phyloP scores from a whole-genome alignment of 2,797 vertebrate species.

The Coracias cyanogaster region DNA sequence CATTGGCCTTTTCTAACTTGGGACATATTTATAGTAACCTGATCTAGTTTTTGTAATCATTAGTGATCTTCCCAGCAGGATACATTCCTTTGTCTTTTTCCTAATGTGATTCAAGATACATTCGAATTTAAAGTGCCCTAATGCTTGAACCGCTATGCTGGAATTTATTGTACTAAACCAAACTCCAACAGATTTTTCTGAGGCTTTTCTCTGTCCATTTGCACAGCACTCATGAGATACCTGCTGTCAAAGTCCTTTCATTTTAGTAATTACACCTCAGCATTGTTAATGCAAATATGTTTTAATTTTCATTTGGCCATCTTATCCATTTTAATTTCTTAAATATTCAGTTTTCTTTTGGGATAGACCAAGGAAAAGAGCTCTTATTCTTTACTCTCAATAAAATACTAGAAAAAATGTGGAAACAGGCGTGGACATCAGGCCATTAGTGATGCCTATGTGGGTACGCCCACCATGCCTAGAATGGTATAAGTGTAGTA shows the following conservation, averaged over 20 bases:
- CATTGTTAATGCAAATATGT: neutral
- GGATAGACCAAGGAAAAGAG: neutral
- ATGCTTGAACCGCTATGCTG: neutral
- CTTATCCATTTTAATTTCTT: neutral
- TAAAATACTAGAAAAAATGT: neutral
- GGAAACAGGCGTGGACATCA: neutral
- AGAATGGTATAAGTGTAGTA: neutral
- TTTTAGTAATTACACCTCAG: neutral
- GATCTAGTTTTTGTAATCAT: conserved; percentile 40
- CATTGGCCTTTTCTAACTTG: neutral
- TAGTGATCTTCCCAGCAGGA: neutral
- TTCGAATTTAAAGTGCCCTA: neutral
- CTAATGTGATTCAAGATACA: neutral
- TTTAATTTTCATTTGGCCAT: neutral
- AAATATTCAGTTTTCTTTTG: neutral
- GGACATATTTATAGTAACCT: conserved; percentile 20
- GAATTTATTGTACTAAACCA: neutral
- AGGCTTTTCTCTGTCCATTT: neutral
- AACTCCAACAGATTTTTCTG: neutral
- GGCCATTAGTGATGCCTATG: neutral
- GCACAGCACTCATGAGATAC: neutral
- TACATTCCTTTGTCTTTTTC: neutral
- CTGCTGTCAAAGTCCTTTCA: neutral
- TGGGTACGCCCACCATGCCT: neutral
- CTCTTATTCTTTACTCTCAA: neutral